Percentiles rank a stretch among this genome's conserved stretches.
Conservation (phyloP, 1,140 invertebrate genomes). For the Luehdorfia chinensis region DNA sequence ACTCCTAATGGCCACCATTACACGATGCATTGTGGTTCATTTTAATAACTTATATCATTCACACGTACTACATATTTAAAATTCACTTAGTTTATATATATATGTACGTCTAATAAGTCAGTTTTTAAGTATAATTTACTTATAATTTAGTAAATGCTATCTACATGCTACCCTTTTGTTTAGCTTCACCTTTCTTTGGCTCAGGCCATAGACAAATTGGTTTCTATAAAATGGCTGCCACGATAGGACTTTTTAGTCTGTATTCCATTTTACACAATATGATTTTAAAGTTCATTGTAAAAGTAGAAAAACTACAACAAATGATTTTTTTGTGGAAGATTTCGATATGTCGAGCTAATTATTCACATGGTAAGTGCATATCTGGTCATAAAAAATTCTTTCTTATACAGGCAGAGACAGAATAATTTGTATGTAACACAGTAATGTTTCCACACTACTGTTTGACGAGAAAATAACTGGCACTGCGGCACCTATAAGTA, state of each 20-base stretch:
- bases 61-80: conserved; percentile 32
- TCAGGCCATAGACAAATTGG: conserved; percentile 60
- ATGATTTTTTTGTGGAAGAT: not conserved
- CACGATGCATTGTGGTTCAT: conserved; percentile 72
- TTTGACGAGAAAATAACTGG: too few relatives aligned
- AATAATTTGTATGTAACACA: too few relatives aligned
- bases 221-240: conserved; percentile 74
- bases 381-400: too few relatives aligned
- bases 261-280: conserved; percentile 31
- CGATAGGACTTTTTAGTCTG: conserved; percentile 46
- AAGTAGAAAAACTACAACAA: not conserved
- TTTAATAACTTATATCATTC: conserved; percentile 47
- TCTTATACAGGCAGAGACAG: too few relatives aligned
- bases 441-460: too few relatives aligned
- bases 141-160: conserved; percentile 66
- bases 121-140: conserved; percentile 51
- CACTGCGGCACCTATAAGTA: too few relatives aligned
- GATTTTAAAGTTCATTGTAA: conserved; percentile 1
- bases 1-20: conserved; percentile 76
- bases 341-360: too few relatives aligned
- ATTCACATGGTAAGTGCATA: too few relatives aligned
- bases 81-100: conserved; percentile 38
- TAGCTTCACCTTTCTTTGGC: conserved; percentile 76
- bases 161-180: conserved; percentile 75
- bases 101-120: conserved; percentile 40